Conservation (phyloP, 1,140 invertebrate species). For the Zaprionus kolodkinae region DNA sequence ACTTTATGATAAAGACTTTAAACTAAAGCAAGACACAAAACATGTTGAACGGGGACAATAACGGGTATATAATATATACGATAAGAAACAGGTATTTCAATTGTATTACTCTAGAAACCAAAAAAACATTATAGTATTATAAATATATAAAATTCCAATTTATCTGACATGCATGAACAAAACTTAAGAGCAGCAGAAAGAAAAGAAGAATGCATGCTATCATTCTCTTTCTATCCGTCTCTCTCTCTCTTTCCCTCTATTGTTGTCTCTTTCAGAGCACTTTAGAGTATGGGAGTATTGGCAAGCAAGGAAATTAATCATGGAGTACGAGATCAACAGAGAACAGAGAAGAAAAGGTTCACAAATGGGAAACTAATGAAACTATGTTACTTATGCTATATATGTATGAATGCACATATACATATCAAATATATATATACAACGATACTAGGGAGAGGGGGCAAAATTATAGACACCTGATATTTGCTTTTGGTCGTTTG, state of each 20-base stretch:
- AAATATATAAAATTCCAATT: not conserved
- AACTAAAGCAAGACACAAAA: not conserved
- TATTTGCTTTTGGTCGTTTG: constrained; percentile 34
- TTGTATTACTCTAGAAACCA: too few relatives aligned
- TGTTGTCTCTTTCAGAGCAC: not conserved
- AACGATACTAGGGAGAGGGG: constrained; percentile 15
- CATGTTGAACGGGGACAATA: not conserved
- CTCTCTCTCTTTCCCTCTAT: not conserved
- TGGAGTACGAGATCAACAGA: not conserved
- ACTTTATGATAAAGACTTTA: not conserved
- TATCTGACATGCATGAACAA: not conserved
- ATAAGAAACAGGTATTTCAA: not conserved
- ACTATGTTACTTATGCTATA: not conserved
- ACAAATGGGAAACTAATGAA: not conserved
- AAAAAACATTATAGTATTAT: too few relatives aligned
- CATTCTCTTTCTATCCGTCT: not conserved
- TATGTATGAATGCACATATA: not conserved
- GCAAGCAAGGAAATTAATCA: not conserved
- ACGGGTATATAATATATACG: not conserved
- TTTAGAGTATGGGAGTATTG: not conserved
- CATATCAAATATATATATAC: not conserved
- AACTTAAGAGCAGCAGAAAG: not conserved
- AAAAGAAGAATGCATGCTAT: not conserved
- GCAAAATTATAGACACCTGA: constrained; percentile 56
- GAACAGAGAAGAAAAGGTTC: not conserved